phyloP scores from a whole-genome alignment of 1,140 invertebrate genomes.

The Scaptomyza graminum region DNA sequence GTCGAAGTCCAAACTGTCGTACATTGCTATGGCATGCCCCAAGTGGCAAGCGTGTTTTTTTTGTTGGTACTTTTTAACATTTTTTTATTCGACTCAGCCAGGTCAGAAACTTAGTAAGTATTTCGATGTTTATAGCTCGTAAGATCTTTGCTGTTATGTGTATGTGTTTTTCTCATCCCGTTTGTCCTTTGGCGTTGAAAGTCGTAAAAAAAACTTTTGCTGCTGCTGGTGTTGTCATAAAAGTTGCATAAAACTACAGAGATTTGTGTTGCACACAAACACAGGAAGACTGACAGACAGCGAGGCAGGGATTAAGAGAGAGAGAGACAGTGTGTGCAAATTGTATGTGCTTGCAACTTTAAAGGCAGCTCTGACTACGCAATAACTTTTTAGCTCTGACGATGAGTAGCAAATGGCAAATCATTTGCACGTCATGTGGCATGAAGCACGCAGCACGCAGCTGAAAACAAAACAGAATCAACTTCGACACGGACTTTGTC shows the following conservation, averaged over 20 bases:
- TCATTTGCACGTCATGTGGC: conserved; percentile 61
- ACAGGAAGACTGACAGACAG: too few relatives aligned
- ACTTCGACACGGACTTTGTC: conserved; percentile 18
- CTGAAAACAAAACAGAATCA: background rate
- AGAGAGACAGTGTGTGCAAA: background rate
- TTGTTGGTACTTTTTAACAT: conserved; percentile 9
- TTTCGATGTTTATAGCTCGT: conserved; percentile 32
- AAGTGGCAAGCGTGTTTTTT: conserved; percentile 21
- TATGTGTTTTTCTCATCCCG: conserved; percentile 4
- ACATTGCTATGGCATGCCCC: conserved; percentile 25
- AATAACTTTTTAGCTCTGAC: conserved; percentile 49
- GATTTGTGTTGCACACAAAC: conserved; percentile 54
- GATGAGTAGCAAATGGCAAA: conserved; percentile 58
- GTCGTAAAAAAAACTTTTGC: conserved; percentile 38
- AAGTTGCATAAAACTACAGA: conserved; percentile 78
- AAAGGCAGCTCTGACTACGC: conserved; percentile 17
- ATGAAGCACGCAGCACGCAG: background rate
- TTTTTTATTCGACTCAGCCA: background rate
- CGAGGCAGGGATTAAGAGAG: too few relatives aligned
- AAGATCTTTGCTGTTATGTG: conserved; percentile 41
- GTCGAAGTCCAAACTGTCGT: background rate
- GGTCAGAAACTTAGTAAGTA: conserved; percentile 22
- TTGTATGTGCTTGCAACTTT: conserved; percentile 48
- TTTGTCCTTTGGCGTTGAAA: conserved; percentile 16
- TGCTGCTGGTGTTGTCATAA: conserved; percentile 63